Conservation (phyloP, 2,113 vertebrate species). For the Calidris pugnax region DNA sequence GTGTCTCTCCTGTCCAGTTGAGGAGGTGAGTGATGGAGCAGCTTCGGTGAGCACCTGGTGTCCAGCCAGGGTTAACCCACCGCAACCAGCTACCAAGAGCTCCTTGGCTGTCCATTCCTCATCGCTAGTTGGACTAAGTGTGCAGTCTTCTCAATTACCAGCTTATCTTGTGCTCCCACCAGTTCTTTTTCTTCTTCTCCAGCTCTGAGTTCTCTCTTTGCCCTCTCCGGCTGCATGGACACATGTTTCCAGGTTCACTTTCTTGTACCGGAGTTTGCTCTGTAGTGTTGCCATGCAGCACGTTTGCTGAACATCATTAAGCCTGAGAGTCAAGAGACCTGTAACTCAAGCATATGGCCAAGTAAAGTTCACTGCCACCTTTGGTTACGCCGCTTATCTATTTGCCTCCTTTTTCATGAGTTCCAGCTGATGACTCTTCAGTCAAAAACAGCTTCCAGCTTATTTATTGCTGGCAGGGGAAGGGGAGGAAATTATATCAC, state of each 20-base stretch:
- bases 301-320: neutral
- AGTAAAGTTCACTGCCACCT: neutral
- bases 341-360: neutral
- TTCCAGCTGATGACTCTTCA: neutral
- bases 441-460: neutral
- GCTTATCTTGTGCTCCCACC: neutral
- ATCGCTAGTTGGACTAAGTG: neutral
- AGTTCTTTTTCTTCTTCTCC: neutral
- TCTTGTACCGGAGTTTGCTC: neutral
- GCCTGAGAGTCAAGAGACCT: neutral
- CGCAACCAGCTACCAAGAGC: neutral
- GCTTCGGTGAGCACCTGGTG: neutral
- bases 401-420: neutral
- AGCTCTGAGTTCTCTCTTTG: neutral
- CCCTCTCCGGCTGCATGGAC: rapidly evolving
- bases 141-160: neutral
- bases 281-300: neutral
- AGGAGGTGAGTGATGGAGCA: neutral
- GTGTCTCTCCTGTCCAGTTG: neutral
- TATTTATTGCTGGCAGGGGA: neutral
- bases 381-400: neutral
- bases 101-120: neutral
- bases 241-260: neutral
- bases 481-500: neutral
- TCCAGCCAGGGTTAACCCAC: neutral